phyloP scores from a whole-genome alignment of 2,113 vertebrate species.

The Echinops telfairi region DNA sequence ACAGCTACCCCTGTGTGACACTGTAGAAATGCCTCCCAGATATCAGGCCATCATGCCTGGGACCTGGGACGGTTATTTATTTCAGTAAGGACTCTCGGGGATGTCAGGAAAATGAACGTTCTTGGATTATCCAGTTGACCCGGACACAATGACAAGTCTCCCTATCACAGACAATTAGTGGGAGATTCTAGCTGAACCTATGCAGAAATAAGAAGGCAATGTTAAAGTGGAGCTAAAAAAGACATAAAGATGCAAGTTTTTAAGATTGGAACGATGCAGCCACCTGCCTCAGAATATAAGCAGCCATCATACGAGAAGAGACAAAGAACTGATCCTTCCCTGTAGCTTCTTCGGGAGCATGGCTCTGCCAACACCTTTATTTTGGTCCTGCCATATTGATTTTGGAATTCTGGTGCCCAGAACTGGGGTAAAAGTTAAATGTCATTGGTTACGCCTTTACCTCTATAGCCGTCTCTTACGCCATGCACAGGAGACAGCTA shows the following conservation, averaged over 20 bases:
- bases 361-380: not conserved
- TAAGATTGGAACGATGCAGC: not conserved
- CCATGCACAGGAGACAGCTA: not conserved
- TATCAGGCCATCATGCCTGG: not conserved
- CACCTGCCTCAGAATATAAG: not conserved
- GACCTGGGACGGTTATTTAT: not conserved
- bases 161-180: not conserved
- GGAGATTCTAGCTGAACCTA: not conserved
- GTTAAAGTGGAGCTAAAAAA: not conserved
- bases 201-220: not conserved
- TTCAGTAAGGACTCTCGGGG: not conserved
- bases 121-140: not conserved
- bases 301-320: not conserved
- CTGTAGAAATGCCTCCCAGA: not conserved
- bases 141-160: not conserved
- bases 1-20: not conserved
- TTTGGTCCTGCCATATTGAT: not conserved
- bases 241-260: not conserved
- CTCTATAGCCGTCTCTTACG: not conserved
- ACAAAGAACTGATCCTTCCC: not conserved
- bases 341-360: not conserved
- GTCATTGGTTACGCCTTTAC: not conserved
- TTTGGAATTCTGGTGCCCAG: not conserved
- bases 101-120: not conserved
- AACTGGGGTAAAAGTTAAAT: not conserved